Percentiles rank a stretch among this genome's conserved stretches.
Conservation (phyloP, 2,888 invertebrate species). For the Hedya salicella region DNA sequence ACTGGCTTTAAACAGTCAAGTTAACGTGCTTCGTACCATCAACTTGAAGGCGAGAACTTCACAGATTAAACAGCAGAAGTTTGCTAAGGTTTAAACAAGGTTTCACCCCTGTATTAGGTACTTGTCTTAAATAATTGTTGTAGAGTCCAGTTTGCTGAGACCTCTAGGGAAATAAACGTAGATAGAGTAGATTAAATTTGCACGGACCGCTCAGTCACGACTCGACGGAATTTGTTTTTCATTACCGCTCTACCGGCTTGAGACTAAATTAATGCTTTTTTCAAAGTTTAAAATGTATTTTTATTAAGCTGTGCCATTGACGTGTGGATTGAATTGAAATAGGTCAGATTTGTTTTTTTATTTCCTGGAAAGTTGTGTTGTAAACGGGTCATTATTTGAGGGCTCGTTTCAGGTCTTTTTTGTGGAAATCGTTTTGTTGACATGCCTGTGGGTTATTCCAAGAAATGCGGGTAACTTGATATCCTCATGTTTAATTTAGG, state of each 20-base stretch:
- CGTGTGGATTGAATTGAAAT: neutral
- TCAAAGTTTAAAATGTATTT: neutral
- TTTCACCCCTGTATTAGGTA: conserved; percentile 57
- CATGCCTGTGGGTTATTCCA: too few relatives aligned
- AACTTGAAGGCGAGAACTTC: conserved; percentile 59
- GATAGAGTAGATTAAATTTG: conserved; percentile 62
- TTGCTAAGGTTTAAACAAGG: conserved; percentile 66
- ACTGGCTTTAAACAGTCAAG: conserved; percentile 49
- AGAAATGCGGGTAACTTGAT: too few relatives aligned
- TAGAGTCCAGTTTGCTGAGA: conserved; percentile 60
- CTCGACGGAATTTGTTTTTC: conserved; percentile 56
- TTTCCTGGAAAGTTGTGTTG: too few relatives aligned
- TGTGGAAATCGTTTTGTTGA: too few relatives aligned
- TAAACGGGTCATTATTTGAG: too few relatives aligned
- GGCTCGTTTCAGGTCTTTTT: too few relatives aligned
- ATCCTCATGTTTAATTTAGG: too few relatives aligned
- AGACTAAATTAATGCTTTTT: conserved; percentile 11
- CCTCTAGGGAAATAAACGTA: conserved; percentile 70
- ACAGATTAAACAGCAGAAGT: conserved; percentile 69
- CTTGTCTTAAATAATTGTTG: conserved; percentile 66
- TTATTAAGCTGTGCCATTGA: neutral
- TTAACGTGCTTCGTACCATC: conserved; percentile 56
- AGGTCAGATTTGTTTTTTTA: too few relatives aligned
- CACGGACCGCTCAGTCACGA: conserved; percentile 58
- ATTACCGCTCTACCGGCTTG: conserved; percentile 22